Base-by-base conservation (phyloP, 1,140 invertebrate species). In the Subanguina moxae region DNA sequence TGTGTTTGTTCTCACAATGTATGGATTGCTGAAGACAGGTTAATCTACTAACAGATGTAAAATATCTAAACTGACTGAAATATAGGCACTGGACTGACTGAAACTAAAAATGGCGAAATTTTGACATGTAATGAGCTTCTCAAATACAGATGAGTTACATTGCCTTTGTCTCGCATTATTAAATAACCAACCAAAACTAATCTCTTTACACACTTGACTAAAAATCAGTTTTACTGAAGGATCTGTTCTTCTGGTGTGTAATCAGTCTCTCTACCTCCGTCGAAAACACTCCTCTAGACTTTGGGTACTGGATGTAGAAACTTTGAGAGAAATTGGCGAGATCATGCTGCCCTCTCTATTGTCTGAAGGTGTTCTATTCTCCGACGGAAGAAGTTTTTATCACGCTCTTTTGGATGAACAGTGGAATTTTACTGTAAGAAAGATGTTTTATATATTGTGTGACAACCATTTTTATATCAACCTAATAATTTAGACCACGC, bases 261-360 rank as follows among this genome's bases (percentile, higher is more conserved):
- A 82, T 57, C 72, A 75, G 45, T 80, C 80, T 1, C 45, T 80
- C 17, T 80, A 80, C 43, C 63, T 80, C 13, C 67, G 80, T 25
- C 68, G 77, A 27, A 67, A 64, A 23, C 78, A 82, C 21, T 80
- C 79, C 11, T 64, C 74, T n/a, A 38, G 80, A 13, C 65, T 80
- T 9, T 82, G 77, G 70, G 79, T 80, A 38, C 46, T 80, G 21
- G 80, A 80, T 58, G 67, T 56, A 9, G 80, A 80, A 62, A 75
- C 73, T 13, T 62, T 80, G 21, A 32, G 73, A 52, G 78, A 80
- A 63, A 76, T 80, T 57, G 79, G 79, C 15, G 80, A 80, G 56
- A 74, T 80, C 0, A 76, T 80, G 61, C 65, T 80, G n/a, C 76
- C 70, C 1, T 48, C 78, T 19, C 57, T 62, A 11, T 57, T 79